Conservation (phyloP, 2,113 vertebrate species). For the Thunnus thynnus region DNA sequence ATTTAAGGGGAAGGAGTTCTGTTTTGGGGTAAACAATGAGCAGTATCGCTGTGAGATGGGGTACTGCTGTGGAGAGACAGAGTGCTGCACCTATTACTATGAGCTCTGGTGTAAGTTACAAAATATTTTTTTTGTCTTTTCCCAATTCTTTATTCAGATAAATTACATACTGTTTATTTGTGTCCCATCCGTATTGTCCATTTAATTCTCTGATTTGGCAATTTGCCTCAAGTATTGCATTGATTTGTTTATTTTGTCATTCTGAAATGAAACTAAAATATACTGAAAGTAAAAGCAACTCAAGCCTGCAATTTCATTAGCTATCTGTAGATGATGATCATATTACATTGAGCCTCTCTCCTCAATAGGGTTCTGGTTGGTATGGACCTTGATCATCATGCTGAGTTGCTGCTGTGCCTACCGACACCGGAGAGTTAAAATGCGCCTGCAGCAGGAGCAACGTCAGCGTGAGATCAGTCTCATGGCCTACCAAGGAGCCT, state of each 20-base stretch:
- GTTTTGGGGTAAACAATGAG: slow-evolving; percentile 88
- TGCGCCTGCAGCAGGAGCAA: slow-evolving; percentile 89
- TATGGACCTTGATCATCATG: slow-evolving; percentile 90
- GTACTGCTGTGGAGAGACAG: slow-evolving; percentile 88
- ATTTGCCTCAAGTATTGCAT: not conserved
- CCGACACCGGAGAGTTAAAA: slow-evolving; percentile 88
- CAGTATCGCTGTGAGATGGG: slow-evolving; percentile 89
- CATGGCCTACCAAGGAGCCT: slow-evolving; percentile 89
- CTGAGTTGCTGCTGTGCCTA: slow-evolving; percentile 91
- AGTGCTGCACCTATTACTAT: slow-evolving; percentile 90
- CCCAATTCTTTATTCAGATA: not conserved
- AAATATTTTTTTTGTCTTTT: not conserved
- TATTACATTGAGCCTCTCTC: not conserved
- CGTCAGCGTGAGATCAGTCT: slow-evolving; percentile 89
- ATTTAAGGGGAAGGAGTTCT: slow-evolving; percentile 87
- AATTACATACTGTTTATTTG: not conserved
- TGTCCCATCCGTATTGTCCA: not conserved
- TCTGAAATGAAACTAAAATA: not conserved
- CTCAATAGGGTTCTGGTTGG: slow-evolving; percentile 89
- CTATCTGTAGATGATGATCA: not conserved
- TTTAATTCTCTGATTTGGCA: not conserved
- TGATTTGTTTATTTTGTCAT: not conserved
- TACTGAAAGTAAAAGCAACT: not conserved
- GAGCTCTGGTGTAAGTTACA: slow-evolving; percentile 88
- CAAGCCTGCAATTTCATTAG: not conserved